These are phyloP conservation scores for Pyrocephalus nanus DNA, from an alignment of 2,797 vertebrate genomes.

Conservation along the genomic window DNA sequence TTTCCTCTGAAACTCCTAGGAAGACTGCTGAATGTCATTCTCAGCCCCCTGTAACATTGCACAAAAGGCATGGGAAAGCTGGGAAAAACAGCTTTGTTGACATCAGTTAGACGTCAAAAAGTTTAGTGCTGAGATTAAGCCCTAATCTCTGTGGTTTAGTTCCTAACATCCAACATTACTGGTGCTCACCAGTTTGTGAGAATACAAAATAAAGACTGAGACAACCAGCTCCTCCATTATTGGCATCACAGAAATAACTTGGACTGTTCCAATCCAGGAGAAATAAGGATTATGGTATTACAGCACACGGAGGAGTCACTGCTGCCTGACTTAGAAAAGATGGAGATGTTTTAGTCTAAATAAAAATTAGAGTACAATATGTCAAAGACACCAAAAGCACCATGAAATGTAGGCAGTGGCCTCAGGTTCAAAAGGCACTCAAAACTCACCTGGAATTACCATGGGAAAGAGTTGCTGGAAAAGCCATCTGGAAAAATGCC, in stretches of 20 bases:
- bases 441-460: not conserved
- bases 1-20: not conserved
- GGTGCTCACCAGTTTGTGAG: not conserved
- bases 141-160: not conserved
- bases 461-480: not conserved
- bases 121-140: not conserved
- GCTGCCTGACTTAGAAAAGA: not conserved
- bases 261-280: not conserved
- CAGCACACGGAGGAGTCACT: not conserved
- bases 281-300: not conserved
- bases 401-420: not conserved
- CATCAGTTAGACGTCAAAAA: not conserved
- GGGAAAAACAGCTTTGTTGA: not conserved
- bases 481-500: not conserved
- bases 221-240: not conserved
- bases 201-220: not conserved
- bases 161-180: not conserved
- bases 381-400: not conserved
- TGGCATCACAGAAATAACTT: fast-evolving
- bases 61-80: not conserved
- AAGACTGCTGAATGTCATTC: not conserved
- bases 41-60: fast-evolving
- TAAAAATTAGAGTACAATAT: not conserved
- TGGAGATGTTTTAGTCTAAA: not conserved
- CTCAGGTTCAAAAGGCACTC: not conserved